These are phyloP conservation scores for Cephus nigrinus DNA, from an alignment of 2,888 invertebrate species.

Conservation along the genomic window DNA sequence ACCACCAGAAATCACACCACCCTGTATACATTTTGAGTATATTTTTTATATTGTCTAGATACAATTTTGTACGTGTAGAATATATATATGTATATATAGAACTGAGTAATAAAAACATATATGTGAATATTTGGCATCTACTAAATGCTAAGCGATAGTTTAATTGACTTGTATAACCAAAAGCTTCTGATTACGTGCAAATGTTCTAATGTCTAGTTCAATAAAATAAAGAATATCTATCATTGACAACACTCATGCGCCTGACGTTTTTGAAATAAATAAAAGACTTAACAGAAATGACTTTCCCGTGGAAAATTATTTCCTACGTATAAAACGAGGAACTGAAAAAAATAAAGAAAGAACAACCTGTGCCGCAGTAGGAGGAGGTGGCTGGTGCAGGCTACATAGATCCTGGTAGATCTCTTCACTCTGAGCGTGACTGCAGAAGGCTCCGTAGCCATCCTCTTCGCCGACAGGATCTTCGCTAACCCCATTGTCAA, in stretches of 20 bases:
- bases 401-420: constrained; percentile 95
- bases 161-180: background rate
- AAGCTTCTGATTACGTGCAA: background rate
- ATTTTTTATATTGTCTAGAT: background rate
- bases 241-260: background rate
- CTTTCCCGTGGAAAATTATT: background rate
- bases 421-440: constrained; percentile 86
- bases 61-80: background rate
- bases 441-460: constrained; percentile 77
- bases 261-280: background rate
- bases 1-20: constrained; percentile 54
- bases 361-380: constrained; percentile 61
- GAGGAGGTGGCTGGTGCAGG: constrained; percentile 71
- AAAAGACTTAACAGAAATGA: background rate
- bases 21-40: constrained; percentile 31
- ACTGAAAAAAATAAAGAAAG: constrained; percentile 31
- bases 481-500: constrained; percentile 49
- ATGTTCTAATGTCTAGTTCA: background rate
- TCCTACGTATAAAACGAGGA: constrained; percentile 12
- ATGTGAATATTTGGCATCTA: background rate
- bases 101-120: background rate
- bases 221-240: background rate
- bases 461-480: constrained; percentile 68
- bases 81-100: background rate
- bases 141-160: background rate